A percentile compares a stretch with the other conserved stretches of the same genome.
Conservation (phyloP, 2,113 vertebrate species). For the Cyanoliseus patagonus region DNA sequence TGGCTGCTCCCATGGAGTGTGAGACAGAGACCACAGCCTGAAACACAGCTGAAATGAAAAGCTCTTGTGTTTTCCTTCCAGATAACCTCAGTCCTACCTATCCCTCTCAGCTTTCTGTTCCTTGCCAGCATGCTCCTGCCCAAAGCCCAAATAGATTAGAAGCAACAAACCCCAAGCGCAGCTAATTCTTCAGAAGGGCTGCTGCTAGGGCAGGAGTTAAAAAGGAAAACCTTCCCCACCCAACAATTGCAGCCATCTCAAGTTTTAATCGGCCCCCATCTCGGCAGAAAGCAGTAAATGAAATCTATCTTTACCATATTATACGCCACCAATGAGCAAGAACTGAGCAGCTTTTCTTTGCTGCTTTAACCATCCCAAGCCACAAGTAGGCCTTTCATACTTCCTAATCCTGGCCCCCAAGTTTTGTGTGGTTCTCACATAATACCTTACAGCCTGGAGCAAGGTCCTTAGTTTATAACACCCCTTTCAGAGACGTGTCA, state of each 20-base stretch:
- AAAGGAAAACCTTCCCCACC: slow-evolving; percentile 65
- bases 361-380: slow-evolving; percentile 64
- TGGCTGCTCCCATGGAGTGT: neutral
- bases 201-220: slow-evolving; percentile 74
- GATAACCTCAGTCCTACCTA: slow-evolving; percentile 66
- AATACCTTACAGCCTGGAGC: slow-evolving; percentile 80
- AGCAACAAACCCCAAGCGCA: slow-evolving; percentile 54
- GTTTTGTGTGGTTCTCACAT: slow-evolving; percentile 73
- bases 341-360: slow-evolving; percentile 80
- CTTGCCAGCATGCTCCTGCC: slow-evolving; percentile 71
- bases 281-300: slow-evolving; percentile 63
- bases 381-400: slow-evolving; percentile 78
- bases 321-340: slow-evolving; percentile 80
- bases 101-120: slow-evolving; percentile 45
- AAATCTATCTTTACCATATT: slow-evolving; percentile 80
- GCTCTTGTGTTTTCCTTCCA: slow-evolving; percentile 74
- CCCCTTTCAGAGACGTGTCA: slow-evolving; percentile 80
- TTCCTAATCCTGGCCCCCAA: slow-evolving; percentile 78
- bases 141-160: slow-evolving; percentile 69
- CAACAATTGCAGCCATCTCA: slow-evolving; percentile 34
- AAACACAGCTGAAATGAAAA: slow-evolving; percentile 71
- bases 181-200: slow-evolving; percentile 69
- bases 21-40: slow-evolving; percentile 27
- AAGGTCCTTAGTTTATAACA: slow-evolving; percentile 75
- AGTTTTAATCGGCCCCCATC: slow-evolving; percentile 69